A percentile compares a stretch with the other conserved stretches of the same genome.
phyloP scores from a whole-genome alignment of 1,140 invertebrate species.

The Ctenoplectra terminalis region DNA sequence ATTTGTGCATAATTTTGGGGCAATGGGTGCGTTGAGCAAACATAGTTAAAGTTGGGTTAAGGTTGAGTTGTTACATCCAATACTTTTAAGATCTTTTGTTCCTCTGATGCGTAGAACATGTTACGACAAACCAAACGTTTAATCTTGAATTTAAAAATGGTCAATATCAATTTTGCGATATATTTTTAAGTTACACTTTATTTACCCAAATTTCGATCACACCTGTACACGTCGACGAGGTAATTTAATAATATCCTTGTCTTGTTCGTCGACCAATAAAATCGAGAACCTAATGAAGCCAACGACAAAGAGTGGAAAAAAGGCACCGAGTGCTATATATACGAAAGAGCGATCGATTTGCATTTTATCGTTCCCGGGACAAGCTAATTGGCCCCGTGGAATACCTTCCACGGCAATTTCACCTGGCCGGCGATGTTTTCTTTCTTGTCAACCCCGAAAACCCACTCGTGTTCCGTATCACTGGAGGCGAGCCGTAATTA shows the following conservation, averaged over 20 bases:
- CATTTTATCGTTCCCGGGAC: conserved; percentile 55
- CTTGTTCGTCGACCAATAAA: conserved; percentile 19
- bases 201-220: conserved; percentile 4
- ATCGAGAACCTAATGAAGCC: conserved; percentile 11
- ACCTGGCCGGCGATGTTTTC: neutral
- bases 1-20: neutral
- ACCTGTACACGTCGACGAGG: neutral
- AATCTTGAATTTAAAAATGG: no score
- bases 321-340: neutral
- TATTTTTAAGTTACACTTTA: neutral
- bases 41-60: no score
- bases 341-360: conserved; percentile 34
- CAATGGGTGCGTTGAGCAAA: no score
- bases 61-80: no score
- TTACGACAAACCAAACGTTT: no score
- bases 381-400: conserved; percentile 61
- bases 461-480: neutral
- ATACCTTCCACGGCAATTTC: conserved; percentile 35
- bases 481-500: conserved; percentile 5
- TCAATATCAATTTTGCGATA: no score
- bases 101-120: no score
- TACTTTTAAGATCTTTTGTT: no score
- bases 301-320: no score
- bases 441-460: conserved; percentile 24
- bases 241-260: neutral